Evolutionary conservation across 2,113 vertebrate genomes (phyloP).

Genomic region (Caloenas nicobarica): DNA sequence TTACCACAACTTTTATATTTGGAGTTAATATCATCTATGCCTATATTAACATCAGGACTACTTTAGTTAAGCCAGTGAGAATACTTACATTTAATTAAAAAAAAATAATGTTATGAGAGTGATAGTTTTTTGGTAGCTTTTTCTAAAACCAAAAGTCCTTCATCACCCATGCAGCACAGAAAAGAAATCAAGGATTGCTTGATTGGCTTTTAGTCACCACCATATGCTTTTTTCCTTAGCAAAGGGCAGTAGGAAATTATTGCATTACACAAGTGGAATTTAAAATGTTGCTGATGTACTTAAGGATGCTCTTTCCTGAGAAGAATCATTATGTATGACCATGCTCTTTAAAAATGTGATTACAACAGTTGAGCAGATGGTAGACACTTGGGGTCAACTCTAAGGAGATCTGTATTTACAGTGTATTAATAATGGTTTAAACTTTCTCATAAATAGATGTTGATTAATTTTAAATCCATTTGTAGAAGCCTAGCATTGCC

Average conservation of each 20-base stretch:
- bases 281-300: constrained; percentile 60
- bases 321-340: constrained; percentile 67
- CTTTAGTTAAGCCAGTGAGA: not conserved
- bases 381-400: constrained; percentile 65
- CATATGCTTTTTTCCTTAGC: constrained; percentile 59
- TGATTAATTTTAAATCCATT: constrained; percentile 86
- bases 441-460: constrained; percentile 84
- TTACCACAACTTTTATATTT: not conserved
- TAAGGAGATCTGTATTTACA: constrained; percentile 80
- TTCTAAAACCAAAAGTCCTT: constrained; percentile 4
- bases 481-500: constrained; percentile 75
- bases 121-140: not conserved
- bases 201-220: constrained; percentile 1
- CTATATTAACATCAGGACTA: not conserved
- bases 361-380: constrained; percentile 75
- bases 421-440: constrained; percentile 85
- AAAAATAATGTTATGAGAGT: not conserved
- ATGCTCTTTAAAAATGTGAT: constrained; percentile 74
- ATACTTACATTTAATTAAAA: not conserved
- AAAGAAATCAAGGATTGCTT: not conserved
- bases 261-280: constrained; percentile 69
- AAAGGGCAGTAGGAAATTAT: constrained; percentile 46
- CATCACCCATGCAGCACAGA: not conserved
- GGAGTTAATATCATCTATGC: not conserved
- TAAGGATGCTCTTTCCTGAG: constrained; percentile 62